Evolutionary conservation across 2,797 vertebrate species (phyloP), one percentile per base, ranked within the genome.

Genomic region (Natrix natrix): DNA sequence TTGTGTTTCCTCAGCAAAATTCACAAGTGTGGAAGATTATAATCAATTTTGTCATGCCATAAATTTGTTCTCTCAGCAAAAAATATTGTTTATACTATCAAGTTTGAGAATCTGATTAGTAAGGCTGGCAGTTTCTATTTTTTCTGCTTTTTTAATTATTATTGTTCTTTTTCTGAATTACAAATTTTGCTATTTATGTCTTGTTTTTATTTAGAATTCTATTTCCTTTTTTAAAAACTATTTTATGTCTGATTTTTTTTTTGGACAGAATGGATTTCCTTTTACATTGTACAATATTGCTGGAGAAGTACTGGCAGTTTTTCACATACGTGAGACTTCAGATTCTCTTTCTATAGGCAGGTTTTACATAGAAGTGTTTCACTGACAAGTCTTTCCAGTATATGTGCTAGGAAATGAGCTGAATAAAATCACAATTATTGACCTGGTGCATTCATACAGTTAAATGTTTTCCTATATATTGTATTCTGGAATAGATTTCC

Each of bases 1-100:
- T 86, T 86, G 57, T 93, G 87, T 89, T 91, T 91, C 24, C 59
- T 48, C 74, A 86, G 52, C 69, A 89, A 93, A 91, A 91, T 91
- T 66, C 69, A 89, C 57, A 91, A 56, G 11, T 55, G 26, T 10
- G 8, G 32, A 48, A 55, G 48, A 59, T 56, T 91, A 43, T 89
- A 93, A 91, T 91, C 59, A 86, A 11, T 91, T 91, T 91, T 37
- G 6, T 86, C n/a, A 26, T 83, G 17, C 78, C 83, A 91, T 89
- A 83, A 86, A 93, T 89, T 52, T 66, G 69, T 63, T 37, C 10
- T 91, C 55, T 89, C 66, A 86, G 90, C 56, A 89, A 32, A 63
- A 87, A 28, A 87, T 86, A 91, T 89, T 91, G 57, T 86, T 88
- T 91, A 57, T 59, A 86, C 17, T 28, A 32, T 87, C 56, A 91